A percentile compares a stretch with the other conserved stretches of the same genome.
These are phyloP conservation scores for Passer domesticus DNA, from an alignment of 2,113 vertebrate genomes.

Conservation along the genomic window DNA sequence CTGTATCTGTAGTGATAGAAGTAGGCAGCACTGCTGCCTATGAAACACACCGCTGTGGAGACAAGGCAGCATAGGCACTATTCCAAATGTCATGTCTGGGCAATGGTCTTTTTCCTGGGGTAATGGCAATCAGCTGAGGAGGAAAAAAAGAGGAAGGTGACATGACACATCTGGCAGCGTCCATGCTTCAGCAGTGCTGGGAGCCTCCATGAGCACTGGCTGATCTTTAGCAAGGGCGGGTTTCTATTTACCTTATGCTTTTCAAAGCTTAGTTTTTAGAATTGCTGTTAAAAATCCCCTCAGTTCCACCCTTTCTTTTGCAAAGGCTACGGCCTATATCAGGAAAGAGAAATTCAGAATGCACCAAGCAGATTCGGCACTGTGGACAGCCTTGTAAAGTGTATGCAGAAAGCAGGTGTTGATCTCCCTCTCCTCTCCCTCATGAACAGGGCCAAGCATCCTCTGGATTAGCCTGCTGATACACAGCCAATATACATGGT, in stretches of 20 bases:
- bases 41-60: not conserved
- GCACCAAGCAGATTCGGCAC: accelerated
- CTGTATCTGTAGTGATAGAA: not conserved
- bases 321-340: not conserved
- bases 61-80: not conserved
- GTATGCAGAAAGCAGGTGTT: not conserved
- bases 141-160: not conserved
- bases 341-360: not conserved
- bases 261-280: not conserved
- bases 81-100: not conserved
- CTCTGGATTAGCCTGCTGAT: constrained; percentile 43
- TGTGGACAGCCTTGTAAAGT: not conserved
- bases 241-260: not conserved
- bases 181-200: not conserved
- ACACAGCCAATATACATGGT: constrained; percentile 18
- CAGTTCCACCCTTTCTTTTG: not conserved
- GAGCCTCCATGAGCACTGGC: not conserved
- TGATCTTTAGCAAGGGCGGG: not conserved
- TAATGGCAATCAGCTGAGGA: constrained; percentile 12
- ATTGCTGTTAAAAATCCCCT: not conserved
- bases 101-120: not conserved
- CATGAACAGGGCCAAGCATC: not conserved
- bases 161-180: not conserved
- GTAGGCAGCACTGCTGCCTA: not conserved
- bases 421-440: not conserved